These are phyloP conservation scores for Netelia melanura DNA, from an alignment of 2,888 invertebrate genomes.

Conservation along the genomic window DNA sequence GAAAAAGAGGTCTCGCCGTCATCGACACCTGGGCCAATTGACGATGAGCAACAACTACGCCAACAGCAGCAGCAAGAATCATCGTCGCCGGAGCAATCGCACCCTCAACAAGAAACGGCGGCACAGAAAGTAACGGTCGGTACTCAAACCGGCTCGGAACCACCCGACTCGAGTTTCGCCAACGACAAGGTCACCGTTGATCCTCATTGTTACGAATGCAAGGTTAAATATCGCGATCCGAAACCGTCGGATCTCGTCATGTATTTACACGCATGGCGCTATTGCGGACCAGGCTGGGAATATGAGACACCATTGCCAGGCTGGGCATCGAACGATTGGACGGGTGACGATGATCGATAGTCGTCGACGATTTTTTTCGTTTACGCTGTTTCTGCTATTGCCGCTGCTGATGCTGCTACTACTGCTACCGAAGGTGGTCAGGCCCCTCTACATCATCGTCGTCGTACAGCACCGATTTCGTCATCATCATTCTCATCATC, in stretches of 20 bases:
- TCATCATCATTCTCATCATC: slow-evolving; percentile 18
- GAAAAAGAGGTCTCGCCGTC: slow-evolving; percentile 89
- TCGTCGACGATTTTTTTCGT: slow-evolving; percentile 60
- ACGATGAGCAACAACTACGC: slow-evolving; percentile 83
- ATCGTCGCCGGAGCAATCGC: slow-evolving; percentile 82
- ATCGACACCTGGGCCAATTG: slow-evolving; percentile 84
- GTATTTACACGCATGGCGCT: slow-evolving; percentile 98
- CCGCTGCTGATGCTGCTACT: slow-evolving; percentile 6
- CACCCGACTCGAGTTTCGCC: slow-evolving; percentile 89
- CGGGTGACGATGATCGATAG: slow-evolving; percentile 88
- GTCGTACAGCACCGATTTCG: slow-evolving; percentile 12
- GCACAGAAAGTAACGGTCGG: slow-evolving; percentile 90
- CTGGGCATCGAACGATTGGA: slow-evolving; percentile 96
- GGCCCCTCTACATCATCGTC: slow-evolving; percentile 16
- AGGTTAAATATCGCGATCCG: slow-evolving; percentile 96
- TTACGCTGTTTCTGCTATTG: slow-evolving; percentile 11
- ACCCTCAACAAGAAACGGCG: slow-evolving; percentile 85
- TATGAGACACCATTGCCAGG: slow-evolving; percentile 96
- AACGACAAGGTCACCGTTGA: slow-evolving; percentile 92
- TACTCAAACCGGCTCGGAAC: slow-evolving; percentile 94
- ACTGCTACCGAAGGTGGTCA: slow-evolving; percentile 9
- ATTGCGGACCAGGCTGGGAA: slow-evolving; percentile 97
- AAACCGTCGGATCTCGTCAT: slow-evolving; percentile 96
- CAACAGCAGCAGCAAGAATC: slow-evolving; percentile 79
- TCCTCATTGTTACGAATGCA: slow-evolving; percentile 96